A percentile compares a stretch with the other conserved stretches of the same genome.
These are phyloP conservation scores for Asbolus verrucosus DNA, from an alignment of 1,140 invertebrate species.

Conservation along the genomic window DNA sequence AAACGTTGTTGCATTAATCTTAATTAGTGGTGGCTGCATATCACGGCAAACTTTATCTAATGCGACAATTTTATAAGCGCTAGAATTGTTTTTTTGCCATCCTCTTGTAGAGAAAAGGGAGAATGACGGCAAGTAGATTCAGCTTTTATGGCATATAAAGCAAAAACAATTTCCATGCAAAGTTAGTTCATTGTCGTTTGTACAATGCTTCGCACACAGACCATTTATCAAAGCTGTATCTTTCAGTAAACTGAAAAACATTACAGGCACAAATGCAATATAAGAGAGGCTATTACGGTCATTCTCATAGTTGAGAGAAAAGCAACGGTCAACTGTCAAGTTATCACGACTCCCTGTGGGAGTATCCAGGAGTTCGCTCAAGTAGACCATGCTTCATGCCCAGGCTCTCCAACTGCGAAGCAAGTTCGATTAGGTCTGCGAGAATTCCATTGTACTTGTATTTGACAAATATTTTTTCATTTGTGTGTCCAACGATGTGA, in stretches of 20 bases:
- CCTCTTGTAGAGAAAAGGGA: slow-evolving; percentile 17
- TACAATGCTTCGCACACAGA: slow-evolving; percentile 35
- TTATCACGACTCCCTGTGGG: slow-evolving; percentile 2
- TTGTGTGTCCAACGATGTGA: background rate
- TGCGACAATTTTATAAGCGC: slow-evolving; percentile 2
- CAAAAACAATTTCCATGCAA: slow-evolving; percentile 39
- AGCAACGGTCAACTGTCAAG: slow-evolving; percentile 38
- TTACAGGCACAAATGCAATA: slow-evolving; percentile 30
- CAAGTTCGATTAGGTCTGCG: background rate
- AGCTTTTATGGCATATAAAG: slow-evolving; percentile 32
- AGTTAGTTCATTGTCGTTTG: slow-evolving; percentile 39
- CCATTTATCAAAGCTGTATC: slow-evolving; percentile 39
- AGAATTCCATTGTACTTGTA: background rate
- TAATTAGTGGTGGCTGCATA: slow-evolving; percentile 16
- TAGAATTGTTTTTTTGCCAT: slow-evolving; percentile 17
- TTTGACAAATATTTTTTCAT: background rate
- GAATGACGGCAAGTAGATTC: slow-evolving; percentile 25
- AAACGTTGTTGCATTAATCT: slow-evolving; percentile 9
- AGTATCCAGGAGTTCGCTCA: slow-evolving; percentile 13
- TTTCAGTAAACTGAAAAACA: slow-evolving; percentile 36
- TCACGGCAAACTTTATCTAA: background rate
- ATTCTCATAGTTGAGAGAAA: slow-evolving; percentile 21
- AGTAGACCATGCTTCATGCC: slow-evolving; percentile 12
- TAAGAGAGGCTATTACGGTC: slow-evolving; percentile 25
- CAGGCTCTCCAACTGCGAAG: background rate